phyloP scores from a whole-genome alignment of 2,797 vertebrate genomes.

The Valencia hispanica region DNA sequence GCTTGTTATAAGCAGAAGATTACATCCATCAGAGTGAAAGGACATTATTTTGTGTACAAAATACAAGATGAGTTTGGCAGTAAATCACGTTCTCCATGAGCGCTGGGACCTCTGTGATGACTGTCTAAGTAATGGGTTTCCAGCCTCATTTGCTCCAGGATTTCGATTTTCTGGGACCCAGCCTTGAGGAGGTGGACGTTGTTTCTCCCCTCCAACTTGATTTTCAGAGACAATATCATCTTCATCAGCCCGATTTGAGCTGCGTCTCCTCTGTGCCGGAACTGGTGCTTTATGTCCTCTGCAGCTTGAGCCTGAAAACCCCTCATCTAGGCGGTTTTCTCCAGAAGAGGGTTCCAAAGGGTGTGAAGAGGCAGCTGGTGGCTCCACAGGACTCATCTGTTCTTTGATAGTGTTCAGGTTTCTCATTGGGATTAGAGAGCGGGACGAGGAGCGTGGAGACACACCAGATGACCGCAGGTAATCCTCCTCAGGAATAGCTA shows the following conservation, averaged over 20 bases:
- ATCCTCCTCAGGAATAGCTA: slow-evolving; percentile 7
- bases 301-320: not conserved
- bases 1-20: too few relatives aligned
- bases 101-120: slow-evolving; percentile 6
- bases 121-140: slow-evolving; percentile 53
- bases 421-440: slow-evolving; percentile 40
- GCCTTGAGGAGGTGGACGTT: slow-evolving; percentile 7
- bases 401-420: slow-evolving; percentile 83
- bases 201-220: slow-evolving; percentile 9
- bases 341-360: slow-evolving; percentile 4
- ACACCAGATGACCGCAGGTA: slow-evolving; percentile 36
- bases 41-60: not conserved
- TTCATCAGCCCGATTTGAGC: not conserved
- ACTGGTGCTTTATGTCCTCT: slow-evolving; percentile 42
- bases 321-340: slow-evolving; percentile 33
- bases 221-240: not conserved
- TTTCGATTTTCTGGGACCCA: slow-evolving; percentile 67
- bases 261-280: slow-evolving; percentile 45
- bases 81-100: slow-evolving; percentile 28
- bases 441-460: slow-evolving; percentile 51
- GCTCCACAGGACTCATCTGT: slow-evolving; percentile 4
- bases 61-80: not conserved
- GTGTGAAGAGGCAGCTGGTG: not conserved
- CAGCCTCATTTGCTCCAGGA: slow-evolving; percentile 53
- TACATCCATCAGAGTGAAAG: not conserved